A percentile compares a stretch with the other conserved stretches of the same genome.
phyloP scores from a whole-genome alignment of 2,113 vertebrate species.

The Chaenocephalus aceratus region DNA sequence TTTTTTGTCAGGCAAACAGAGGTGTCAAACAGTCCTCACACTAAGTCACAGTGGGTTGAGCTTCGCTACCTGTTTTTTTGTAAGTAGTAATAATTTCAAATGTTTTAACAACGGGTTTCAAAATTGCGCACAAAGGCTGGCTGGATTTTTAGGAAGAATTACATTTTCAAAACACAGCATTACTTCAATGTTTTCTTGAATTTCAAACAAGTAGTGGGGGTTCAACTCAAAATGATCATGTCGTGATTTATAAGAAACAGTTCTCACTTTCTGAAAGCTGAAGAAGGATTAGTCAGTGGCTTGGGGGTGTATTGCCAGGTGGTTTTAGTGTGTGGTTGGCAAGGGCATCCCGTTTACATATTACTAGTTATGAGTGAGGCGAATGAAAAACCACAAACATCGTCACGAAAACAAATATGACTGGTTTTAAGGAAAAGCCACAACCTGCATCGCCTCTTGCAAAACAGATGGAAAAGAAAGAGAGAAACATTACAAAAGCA shows the following conservation, averaged over 20 bases:
- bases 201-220: constrained; percentile 16
- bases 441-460: background rate
- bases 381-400: constrained; percentile 17
- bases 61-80: background rate
- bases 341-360: constrained; percentile 1
- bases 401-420: background rate
- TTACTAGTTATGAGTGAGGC: constrained; percentile 8
- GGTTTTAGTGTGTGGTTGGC: constrained; percentile 48
- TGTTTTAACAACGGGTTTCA: too few relatives aligned
- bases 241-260: constrained; percentile 73
- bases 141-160: background rate
- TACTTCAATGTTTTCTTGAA: background rate
- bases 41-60: background rate
- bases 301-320: background rate
- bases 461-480: background rate
- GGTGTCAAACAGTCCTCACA: constrained; percentile 65
- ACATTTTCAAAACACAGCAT: background rate
- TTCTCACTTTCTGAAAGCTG: constrained; percentile 37
- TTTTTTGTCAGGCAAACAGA: constrained; percentile 41
- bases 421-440: background rate
- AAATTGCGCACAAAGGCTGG: background rate
- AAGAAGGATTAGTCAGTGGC: constrained; percentile 47
- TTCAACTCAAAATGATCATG: constrained; percentile 16
- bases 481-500: background rate
- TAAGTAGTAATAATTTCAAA: too few relatives aligned